A percentile compares a stretch with the other conserved stretches of the same genome.
Evolutionary conservation across 2,888 invertebrate genomes (phyloP).

Genomic region (Phyllotreta cruciferae): DNA sequence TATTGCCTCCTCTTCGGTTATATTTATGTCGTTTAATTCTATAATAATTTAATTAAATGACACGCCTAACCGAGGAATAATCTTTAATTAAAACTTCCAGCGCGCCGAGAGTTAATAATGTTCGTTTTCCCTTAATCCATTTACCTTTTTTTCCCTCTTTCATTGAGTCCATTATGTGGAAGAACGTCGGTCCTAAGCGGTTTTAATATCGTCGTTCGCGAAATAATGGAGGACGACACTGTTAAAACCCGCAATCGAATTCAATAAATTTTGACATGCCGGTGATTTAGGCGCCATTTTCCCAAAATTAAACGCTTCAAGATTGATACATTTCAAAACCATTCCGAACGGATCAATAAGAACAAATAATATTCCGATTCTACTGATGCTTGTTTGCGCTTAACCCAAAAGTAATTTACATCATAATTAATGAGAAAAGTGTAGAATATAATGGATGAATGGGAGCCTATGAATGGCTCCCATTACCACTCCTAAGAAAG

Average conservation of each 20-base stretch:
- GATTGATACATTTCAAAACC: conserved; percentile 6
- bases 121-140: conserved; percentile 11
- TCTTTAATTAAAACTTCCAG: background rate
- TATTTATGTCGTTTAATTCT: no score
- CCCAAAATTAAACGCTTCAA: conserved; percentile 21
- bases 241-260: conserved; percentile 25
- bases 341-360: conserved; percentile 1
- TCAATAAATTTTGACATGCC: conserved; percentile 26
- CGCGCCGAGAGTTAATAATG: background rate
- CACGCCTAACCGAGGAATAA: background rate
- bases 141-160: conserved; percentile 21
- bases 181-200: conserved; percentile 14
- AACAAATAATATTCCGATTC: no score
- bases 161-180: conserved; percentile 21
- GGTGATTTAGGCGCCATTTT: conserved; percentile 23
- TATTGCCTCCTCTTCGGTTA: no score
- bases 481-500: no score
- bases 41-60: no score
- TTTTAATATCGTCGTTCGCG: conserved; percentile 17
- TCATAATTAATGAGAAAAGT: no score
- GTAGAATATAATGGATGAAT: no score
- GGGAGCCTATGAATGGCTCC: no score
- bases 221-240: conserved; percentile 26
- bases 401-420: background rate
- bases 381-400: conserved; percentile 15